Conservation (phyloP, 2,113 vertebrate species). For the Microcebus tavaratra region DNA sequence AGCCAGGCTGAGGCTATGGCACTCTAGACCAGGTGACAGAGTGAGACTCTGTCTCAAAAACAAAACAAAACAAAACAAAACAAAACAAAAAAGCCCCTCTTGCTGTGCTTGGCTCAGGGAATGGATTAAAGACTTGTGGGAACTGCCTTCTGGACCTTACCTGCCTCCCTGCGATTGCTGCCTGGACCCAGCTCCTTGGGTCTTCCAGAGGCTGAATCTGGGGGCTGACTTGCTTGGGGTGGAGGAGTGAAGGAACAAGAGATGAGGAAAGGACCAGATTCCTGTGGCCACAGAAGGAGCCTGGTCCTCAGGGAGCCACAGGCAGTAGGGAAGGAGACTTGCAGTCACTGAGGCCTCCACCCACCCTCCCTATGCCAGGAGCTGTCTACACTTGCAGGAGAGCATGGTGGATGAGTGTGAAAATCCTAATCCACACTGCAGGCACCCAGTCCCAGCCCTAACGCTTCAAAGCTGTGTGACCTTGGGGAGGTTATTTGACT, state of each 20-base stretch:
- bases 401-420: rapidly evolving
- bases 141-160: neutral
- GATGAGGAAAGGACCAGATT: neutral
- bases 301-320: neutral
- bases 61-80: too few species aligned
- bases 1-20: too few species aligned
- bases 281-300: neutral
- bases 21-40: too few species aligned
- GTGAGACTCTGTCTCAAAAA: too few species aligned
- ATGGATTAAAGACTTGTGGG: neutral
- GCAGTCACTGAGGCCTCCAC: too few species aligned
- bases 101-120: neutral
- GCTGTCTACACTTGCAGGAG: neutral
- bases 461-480: neutral
- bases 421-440: neutral
- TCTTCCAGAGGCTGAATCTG: neutral
- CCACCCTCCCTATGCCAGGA: rapidly evolving
- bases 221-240: neutral
- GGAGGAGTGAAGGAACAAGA: neutral
- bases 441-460: neutral
- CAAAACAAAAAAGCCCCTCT: neutral
- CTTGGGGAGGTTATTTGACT: neutral
- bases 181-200: neutral
- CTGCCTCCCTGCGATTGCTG: neutral
- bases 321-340: neutral